phyloP scores from a whole-genome alignment of 2,113 vertebrate genomes.

The Heterotilapia buettikoferi region DNA sequence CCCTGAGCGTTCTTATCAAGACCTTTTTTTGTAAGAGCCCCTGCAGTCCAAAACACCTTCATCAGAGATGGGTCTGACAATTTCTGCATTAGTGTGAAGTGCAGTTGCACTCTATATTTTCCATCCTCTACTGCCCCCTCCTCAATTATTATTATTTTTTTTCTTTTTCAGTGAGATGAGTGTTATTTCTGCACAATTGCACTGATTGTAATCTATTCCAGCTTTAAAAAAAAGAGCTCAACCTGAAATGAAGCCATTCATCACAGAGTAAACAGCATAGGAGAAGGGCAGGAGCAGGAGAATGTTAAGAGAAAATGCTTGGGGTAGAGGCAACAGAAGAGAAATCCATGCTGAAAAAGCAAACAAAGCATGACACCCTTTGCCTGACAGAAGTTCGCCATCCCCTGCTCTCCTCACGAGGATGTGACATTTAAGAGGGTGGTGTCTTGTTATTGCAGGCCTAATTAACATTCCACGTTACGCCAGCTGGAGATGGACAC shows the following conservation, averaged over 20 bases:
- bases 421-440: conserved; percentile 54
- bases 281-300: conserved; percentile 9
- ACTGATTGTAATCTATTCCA: conserved; percentile 69
- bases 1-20: neutral
- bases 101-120: neutral
- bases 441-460: conserved; percentile 27
- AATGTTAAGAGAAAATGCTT: conserved; percentile 14
- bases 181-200: conserved; percentile 66
- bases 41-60: neutral
- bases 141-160: neutral
- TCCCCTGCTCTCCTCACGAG: neutral
- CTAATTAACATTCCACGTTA: conserved; percentile 58
- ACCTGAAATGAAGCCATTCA: conserved; percentile 75
- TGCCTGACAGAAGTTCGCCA: neutral
- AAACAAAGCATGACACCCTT: conserved; percentile 38
- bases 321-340: conserved; percentile 4
- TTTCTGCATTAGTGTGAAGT: conserved; percentile 1
- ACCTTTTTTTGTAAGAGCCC: neutral
- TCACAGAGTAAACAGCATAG: conserved; percentile 59
- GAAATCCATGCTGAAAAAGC: conserved; percentile 18
- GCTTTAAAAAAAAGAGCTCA: conserved; percentile 15
- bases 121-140: neutral
- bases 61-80: neutral
- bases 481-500: conserved; percentile 29
- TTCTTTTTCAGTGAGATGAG: conserved; percentile 35